Evolutionary conservation across 2,888 invertebrate species (phyloP), one percentile per base, ranked within the genome.

Genomic region (Tipula unca): DNA sequence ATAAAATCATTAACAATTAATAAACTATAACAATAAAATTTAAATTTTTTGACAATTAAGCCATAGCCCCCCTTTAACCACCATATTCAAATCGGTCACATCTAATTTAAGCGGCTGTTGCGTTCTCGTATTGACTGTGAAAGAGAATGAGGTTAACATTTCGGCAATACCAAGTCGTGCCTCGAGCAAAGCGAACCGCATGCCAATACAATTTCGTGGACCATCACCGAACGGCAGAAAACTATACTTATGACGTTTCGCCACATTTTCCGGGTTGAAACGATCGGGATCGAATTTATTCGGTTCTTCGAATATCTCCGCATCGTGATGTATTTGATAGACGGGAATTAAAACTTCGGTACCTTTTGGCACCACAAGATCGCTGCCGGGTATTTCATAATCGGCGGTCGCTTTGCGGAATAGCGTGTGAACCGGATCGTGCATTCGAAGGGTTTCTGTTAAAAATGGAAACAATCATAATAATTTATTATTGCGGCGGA

Each of bases 341-440:
- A 88, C 86, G 0, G 89, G 88, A 29, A 90, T 88, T 1, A 88
- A 17, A 13, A 89, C 86, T 2, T 86, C 39, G 1, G 87, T 88
- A 0, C 88, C 89, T 48, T 89, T 88, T 32, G 88, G 87, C 3
- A 89, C 86, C 0, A 88, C 85, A 0, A 87, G 84, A n/a, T 88
- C 87, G 2, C 87, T 87, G 13, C 87, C 87, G 0, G 88, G 88
- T 0, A 89, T 85, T 35, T 10, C 1, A n/a, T 89, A 91, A 13
- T 88, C 88, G 86, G 89, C 89, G n/a, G 90, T 89, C 85, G 91
- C 92, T 85, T 89, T 87, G 4, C 91, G 89, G 86, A 91, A 91
- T 3, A 91, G 89, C 13, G 90, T 87, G 3, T 91, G 89, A 5
- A 90, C 88, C 0, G 90, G 90, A 0, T 92, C 91, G 86, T 91